Conservation (phyloP, 2,113 vertebrate genomes). For the Xyliphius kryptos region DNA sequence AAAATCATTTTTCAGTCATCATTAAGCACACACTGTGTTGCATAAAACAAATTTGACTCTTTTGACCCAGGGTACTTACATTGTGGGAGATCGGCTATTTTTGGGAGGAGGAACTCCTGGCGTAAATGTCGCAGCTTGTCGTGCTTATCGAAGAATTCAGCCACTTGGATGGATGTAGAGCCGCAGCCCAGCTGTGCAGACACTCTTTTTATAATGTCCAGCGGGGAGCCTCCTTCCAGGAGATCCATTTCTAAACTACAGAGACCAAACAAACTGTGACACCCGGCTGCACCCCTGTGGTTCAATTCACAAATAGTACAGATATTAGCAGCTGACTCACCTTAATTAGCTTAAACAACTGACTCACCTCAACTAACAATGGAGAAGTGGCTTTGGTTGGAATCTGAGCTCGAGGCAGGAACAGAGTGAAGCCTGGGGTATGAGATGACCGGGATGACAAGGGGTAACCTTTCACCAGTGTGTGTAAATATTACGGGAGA, state of each 20-base stretch:
- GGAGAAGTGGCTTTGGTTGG: too few relatives aligned
- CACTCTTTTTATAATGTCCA: conserved; percentile 55
- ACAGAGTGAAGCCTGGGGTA: background rate
- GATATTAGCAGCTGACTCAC: background rate
- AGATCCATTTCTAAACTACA: conserved; percentile 60
- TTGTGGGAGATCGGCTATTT: conserved; percentile 72
- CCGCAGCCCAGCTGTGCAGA: conserved; percentile 65
- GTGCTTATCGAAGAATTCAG: conserved; percentile 69
- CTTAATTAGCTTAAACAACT: background rate
- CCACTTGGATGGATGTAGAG: conserved; percentile 63
- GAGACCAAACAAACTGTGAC: background rate
- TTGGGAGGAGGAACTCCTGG: conserved; percentile 74
- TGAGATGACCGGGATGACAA: background rate
- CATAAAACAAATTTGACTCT: background rate
- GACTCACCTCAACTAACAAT: background rate
- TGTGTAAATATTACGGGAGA: background rate
- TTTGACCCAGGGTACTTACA: conserved; percentile 63
- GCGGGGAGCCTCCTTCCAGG: conserved; percentile 43
- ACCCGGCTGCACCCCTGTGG: too few relatives aligned
- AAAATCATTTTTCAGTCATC: too few relatives aligned
- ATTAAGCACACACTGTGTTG: too few relatives aligned
- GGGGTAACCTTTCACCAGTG: conserved; percentile 25
- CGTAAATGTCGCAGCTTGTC: conserved; percentile 73
- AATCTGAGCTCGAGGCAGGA: background rate
- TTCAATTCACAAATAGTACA: too few relatives aligned